Percentiles rank a stretch among this genome's conserved stretches.
Evolutionary conservation across 2,888 invertebrate species (phyloP).

Genomic region (Pachliopta kotzebuea): DNA sequence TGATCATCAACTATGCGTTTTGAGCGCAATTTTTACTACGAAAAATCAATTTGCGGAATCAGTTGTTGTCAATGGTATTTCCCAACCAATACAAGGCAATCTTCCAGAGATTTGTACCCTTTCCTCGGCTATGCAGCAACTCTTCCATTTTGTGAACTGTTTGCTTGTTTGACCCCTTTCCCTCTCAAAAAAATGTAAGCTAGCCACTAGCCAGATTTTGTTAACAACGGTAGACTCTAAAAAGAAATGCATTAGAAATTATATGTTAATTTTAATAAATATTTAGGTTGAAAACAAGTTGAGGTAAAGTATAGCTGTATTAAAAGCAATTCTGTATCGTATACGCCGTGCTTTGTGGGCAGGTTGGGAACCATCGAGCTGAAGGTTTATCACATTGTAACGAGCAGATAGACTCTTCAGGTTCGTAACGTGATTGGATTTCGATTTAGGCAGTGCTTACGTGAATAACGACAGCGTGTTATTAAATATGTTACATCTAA

Average conservation of each 20-base stretch:
- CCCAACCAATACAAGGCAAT: not conserved
- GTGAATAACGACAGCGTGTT: not conserved
- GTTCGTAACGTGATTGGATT: slow-evolving; percentile 8
- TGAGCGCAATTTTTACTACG: not conserved
- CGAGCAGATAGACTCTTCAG: slow-evolving; percentile 1
- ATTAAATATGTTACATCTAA: not conserved
- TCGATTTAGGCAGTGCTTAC: slow-evolving; percentile 1
- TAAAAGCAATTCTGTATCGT: slow-evolving; percentile 5
- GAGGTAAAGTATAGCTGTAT: not conserved
- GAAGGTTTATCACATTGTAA: slow-evolving; percentile 7
- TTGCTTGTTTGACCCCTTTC: no score
- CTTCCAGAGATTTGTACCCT: no score
- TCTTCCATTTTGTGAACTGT: no score
- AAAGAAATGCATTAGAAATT: no score
- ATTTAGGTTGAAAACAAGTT: not conserved
- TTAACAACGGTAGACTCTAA: no score
- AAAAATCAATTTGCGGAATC: not conserved
- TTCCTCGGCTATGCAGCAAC: no score
- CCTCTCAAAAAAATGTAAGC: no score
- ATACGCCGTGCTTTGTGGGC: slow-evolving; percentile 5
- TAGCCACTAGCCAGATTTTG: no score
- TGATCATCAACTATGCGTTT: not conserved
- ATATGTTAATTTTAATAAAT: not conserved
- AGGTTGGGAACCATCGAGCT: slow-evolving; percentile 7
- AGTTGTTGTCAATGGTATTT: not conserved